phyloP scores from a whole-genome alignment of 1,140 invertebrate species.

The Drosophila kikkawai region DNA sequence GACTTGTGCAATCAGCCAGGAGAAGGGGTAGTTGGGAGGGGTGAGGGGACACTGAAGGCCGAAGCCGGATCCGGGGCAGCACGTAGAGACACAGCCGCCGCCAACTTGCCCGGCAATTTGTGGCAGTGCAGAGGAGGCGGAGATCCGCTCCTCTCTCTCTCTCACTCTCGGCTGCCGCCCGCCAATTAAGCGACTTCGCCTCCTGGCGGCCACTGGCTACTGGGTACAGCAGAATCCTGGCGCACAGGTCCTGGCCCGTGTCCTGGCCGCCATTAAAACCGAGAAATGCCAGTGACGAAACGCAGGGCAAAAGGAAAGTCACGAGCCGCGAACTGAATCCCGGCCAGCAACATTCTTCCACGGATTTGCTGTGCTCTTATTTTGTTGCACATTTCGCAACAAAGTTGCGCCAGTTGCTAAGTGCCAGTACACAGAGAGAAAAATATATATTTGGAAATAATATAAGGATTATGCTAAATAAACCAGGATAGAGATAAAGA shows the following conservation, averaged over 20 bases:
- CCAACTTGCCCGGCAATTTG: conserved; percentile 40
- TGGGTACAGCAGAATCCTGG: neutral
- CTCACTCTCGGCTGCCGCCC: conserved; percentile 31
- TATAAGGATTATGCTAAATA: neutral
- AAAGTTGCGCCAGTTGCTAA: conserved; percentile 53
- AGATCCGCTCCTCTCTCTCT: neutral
- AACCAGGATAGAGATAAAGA: neutral
- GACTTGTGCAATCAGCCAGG: conserved; percentile 35
- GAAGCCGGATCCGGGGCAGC: conserved; percentile 32
- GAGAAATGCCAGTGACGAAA: conserved; percentile 73
- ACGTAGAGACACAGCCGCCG: conserved; percentile 20
- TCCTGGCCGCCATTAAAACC: conserved; percentile 72
- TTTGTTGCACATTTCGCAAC: conserved; percentile 74
- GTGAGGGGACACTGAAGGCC: neutral
- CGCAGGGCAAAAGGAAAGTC: conserved; percentile 43
- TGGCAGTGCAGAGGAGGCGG: conserved; percentile 51
- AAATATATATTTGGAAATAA: neutral
- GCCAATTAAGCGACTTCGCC: conserved; percentile 69
- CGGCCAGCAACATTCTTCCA: conserved; percentile 14
- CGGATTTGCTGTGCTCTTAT: conserved; percentile 14
- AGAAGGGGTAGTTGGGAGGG: neutral
- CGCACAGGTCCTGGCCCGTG: conserved; percentile 11
- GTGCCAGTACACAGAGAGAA: conserved; percentile 1
- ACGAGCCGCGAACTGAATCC: conserved; percentile 22
- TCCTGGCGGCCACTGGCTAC: conserved; percentile 9